Percentiles rank a stretch among this genome's conserved stretches.
phyloP scores from a whole-genome alignment of 1,140 invertebrate species.

The Megalonaias nervosa region DNA sequence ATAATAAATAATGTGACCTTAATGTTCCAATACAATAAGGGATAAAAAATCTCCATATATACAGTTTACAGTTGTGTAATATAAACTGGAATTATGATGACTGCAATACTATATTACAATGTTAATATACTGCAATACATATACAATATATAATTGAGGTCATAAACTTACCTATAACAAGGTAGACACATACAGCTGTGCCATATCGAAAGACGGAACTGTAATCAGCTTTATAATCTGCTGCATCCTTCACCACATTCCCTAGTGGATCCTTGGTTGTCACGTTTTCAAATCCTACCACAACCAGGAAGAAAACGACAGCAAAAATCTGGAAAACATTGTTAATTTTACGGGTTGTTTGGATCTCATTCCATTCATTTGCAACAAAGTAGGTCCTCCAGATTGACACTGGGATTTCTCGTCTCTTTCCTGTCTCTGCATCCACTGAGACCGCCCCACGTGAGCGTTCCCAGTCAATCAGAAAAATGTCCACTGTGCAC shows the following conservation, averaged over 20 bases:
- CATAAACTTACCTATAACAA: slow-evolving; percentile 67
- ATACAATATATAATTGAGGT: no score
- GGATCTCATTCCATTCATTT: slow-evolving; percentile 91
- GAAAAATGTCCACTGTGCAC: slow-evolving; percentile 83
- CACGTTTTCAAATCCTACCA: slow-evolving; percentile 73
- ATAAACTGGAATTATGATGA: no score
- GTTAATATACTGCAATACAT: no score
- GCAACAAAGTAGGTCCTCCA: slow-evolving; percentile 91
- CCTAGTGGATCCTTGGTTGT: slow-evolving; percentile 70
- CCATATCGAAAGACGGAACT: slow-evolving; percentile 74
- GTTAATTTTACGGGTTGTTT: slow-evolving; percentile 73
- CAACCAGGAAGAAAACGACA: slow-evolving; percentile 64
- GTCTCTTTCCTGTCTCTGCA: slow-evolving; percentile 23
- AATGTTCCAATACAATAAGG: no score
- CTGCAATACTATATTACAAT: no score
- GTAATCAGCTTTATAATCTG: slow-evolving; percentile 67
- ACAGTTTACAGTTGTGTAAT: no score
- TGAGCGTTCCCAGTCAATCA: slow-evolving; percentile 91
- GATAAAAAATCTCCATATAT: no score
- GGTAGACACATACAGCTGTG: slow-evolving; percentile 72
- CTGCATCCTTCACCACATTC: slow-evolving; percentile 47
- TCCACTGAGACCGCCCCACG: slow-evolving; percentile 5
- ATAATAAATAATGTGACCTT: no score
- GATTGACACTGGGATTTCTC: slow-evolving; percentile 75
- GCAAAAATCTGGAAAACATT: slow-evolving; percentile 63